phyloP scores from a whole-genome alignment of 2,797 vertebrate species.

The Acanthurus leucopareius region DNA sequence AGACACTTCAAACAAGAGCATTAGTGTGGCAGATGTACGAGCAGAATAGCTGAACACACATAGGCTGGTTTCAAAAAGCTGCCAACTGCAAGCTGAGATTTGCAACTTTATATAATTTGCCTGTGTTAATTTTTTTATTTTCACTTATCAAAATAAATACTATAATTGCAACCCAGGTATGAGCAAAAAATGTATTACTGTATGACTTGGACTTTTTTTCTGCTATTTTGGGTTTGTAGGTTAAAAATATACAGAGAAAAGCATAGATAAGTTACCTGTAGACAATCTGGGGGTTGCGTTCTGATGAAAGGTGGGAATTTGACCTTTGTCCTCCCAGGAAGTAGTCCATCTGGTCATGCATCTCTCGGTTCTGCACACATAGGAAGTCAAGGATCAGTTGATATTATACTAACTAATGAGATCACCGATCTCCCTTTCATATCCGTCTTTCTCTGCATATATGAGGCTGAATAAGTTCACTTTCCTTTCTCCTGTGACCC shows the following conservation, averaged over 20 bases:
- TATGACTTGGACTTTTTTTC: not conserved
- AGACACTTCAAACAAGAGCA: no score
- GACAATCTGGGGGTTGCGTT: constrained; percentile 81
- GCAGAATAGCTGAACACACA: not conserved
- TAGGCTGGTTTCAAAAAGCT: not conserved
- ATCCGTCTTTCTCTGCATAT: constrained; percentile 11
- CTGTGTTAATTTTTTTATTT: not conserved
- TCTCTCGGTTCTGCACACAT: constrained; percentile 91
- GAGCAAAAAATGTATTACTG: not conserved
- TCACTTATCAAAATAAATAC: not conserved
- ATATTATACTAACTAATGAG: not conserved
- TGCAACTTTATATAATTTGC: not conserved
- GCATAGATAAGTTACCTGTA: constrained; percentile 75
- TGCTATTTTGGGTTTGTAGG: not conserved
- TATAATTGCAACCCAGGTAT: not conserved
- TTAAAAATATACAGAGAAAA: not conserved
- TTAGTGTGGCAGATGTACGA: not conserved
- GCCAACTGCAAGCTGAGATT: not conserved
- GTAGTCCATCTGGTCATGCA: constrained; percentile 95
- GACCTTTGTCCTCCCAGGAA: constrained; percentile 85
- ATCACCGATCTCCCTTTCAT: not conserved
- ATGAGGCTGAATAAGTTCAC: not conserved
- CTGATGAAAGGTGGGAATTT: constrained; percentile 74
- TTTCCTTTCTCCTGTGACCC: not conserved
- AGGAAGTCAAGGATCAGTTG: constrained; percentile 40